These are phyloP conservation scores for Crocallis elinguaria DNA, from an alignment of 2,888 invertebrate species.

Conservation along the genomic window DNA sequence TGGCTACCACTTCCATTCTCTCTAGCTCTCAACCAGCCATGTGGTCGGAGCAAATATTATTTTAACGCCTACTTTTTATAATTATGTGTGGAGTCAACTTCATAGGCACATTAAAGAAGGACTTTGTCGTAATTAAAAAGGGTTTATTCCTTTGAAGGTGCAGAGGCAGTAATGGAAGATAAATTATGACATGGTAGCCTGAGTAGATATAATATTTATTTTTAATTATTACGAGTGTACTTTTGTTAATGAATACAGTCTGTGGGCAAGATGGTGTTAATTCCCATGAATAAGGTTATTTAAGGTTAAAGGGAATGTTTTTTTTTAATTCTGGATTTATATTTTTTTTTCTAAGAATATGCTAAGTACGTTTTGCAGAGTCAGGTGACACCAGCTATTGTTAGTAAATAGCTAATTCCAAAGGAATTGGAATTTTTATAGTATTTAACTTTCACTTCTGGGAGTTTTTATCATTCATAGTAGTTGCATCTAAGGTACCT, in stretches of 20 bases:
- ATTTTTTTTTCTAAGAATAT: too few species aligned
- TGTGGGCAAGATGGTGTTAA: conserved; percentile 49
- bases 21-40: conserved; percentile 50
- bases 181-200: conserved; percentile 1
- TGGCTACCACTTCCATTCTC: conserved; percentile 52
- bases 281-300: conserved; percentile 47
- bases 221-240: conserved; percentile 11
- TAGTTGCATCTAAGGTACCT: too few species aligned
- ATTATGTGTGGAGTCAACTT: conserved; percentile 48
- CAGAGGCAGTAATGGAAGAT: neutral
- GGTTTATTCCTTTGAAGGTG: conserved; percentile 4
- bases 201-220: too few species aligned
- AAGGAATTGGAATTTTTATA: neutral
- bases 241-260: conserved; percentile 42
- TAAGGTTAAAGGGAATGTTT: conserved; percentile 26
- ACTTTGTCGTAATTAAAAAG: conserved; percentile 9
- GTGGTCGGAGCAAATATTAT: conserved; percentile 70
- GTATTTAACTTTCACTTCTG: neutral
- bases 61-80: conserved; percentile 70
- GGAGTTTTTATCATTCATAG: too few species aligned
- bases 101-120: conserved; percentile 1
- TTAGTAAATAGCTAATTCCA: too few species aligned
- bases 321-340: too few species aligned
- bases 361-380: too few species aligned
- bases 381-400: too few species aligned